Percentiles rank a stretch among this genome's conserved stretches.
Conservation (phyloP, 2,888 invertebrate species). For the Salticus scenicus region DNA sequence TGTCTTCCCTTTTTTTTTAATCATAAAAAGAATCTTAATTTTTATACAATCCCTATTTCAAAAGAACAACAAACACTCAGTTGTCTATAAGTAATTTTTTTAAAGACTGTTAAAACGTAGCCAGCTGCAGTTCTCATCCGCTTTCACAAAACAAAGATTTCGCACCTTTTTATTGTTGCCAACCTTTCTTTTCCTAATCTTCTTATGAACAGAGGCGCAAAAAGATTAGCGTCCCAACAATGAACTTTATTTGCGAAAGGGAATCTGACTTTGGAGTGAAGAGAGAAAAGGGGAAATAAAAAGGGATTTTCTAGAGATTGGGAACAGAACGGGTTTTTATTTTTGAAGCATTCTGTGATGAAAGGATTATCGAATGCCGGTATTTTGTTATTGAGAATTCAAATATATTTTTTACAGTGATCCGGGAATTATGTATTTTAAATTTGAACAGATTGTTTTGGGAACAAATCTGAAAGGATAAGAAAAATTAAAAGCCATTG, state of each 20-base stretch:
- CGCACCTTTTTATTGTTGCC: conserved; percentile 13
- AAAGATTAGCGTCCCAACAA: conserved; percentile 15
- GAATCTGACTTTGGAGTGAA: background rate
- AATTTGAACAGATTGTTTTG: background rate
- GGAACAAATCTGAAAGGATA: too few relatives aligned
- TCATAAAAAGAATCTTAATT: too few relatives aligned
- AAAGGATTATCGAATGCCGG: conserved; percentile 10
- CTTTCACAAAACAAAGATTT: background rate
- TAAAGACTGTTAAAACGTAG: background rate
- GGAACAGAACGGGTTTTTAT: background rate
- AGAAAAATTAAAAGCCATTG: too few relatives aligned
- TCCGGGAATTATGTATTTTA: background rate
- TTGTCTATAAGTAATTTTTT: background rate
- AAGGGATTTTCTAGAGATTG: background rate
- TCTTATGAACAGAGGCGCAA: conserved; percentile 3
- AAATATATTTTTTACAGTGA: background rate
- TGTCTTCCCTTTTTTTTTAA: too few relatives aligned
- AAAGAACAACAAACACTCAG: too few relatives aligned
- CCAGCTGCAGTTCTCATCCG: conserved; percentile 13
- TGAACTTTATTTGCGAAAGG: conserved; percentile 11
- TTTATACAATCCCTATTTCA: too few relatives aligned
- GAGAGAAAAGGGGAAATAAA: background rate
- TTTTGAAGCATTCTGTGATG: conserved; percentile 6
- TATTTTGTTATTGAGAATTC: background rate
- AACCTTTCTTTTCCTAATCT: conserved; percentile 4